Conservation (phyloP, 2,888 invertebrate species). For the Stenchaetothrips biformis region DNA sequence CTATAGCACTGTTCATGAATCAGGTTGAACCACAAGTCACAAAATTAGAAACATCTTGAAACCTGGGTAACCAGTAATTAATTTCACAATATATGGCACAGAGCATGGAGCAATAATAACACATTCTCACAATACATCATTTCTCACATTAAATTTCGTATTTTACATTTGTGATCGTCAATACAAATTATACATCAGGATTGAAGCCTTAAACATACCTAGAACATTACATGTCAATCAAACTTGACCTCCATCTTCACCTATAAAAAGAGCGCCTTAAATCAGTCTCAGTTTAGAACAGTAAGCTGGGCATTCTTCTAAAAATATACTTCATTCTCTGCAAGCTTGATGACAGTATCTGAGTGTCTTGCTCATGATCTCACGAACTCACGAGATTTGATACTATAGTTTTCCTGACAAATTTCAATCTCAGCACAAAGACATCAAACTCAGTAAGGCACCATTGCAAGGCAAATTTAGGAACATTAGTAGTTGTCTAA, state of each 20-base stretch:
- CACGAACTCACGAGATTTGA: no score
- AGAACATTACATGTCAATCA: background rate
- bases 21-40: background rate
- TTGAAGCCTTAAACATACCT: background rate
- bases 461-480: background rate
- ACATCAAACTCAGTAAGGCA: slow-evolving; percentile 4
- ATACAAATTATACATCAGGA: background rate
- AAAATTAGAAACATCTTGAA: background rate
- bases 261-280: background rate
- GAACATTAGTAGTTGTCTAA: background rate
- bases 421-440: no score
- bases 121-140: background rate
- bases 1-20: no score
- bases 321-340: background rate
- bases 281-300: slow-evolving; percentile 4
- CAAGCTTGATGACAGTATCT: no score
- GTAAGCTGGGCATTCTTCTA: background rate
- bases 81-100: background rate
- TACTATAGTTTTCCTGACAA: no score
- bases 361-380: no score
- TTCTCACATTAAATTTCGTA: background rate
- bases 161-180: no score
- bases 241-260: background rate
- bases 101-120: background rate
- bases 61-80: background rate